phyloP scores from a whole-genome alignment of 1,140 invertebrate species.

The Aricia agestis region DNA sequence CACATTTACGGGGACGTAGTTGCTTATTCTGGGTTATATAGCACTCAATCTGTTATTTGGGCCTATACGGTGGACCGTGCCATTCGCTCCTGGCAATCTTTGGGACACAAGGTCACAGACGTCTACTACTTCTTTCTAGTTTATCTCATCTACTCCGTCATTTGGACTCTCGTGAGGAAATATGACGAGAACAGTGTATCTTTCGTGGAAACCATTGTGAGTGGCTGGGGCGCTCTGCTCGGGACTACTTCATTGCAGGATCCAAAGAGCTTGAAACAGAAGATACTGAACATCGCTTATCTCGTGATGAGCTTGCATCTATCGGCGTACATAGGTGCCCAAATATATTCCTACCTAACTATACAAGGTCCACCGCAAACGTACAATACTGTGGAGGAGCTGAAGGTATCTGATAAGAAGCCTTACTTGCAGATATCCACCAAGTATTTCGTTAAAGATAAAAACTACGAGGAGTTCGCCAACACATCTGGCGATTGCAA shows the following conservation, averaged over 20 bases:
- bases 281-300: slow-evolving; percentile 46
- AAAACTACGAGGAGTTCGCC: slow-evolving; percentile 41
- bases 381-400: slow-evolving; percentile 44
- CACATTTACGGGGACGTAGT: slow-evolving; percentile 49
- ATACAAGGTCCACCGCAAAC: slow-evolving; percentile 35
- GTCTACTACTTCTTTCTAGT: slow-evolving; percentile 53
- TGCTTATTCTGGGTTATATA: slow-evolving; percentile 54
- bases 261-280: slow-evolving; percentile 46
- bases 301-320: slow-evolving; percentile 48
- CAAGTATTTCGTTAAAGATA: slow-evolving; percentile 51
- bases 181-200: slow-evolving; percentile 40
- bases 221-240: slow-evolving; percentile 50
- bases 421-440: slow-evolving; percentile 35
- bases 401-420: slow-evolving; percentile 41
- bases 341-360: slow-evolving; percentile 20
- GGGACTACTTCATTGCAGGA: slow-evolving; percentile 43
- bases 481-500: slow-evolving; percentile 45
- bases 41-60: slow-evolving; percentile 48
- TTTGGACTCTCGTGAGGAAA: slow-evolving; percentile 41
- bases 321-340: slow-evolving; percentile 47
- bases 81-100: slow-evolving; percentile 45
- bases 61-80: slow-evolving; percentile 48
- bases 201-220: slow-evolving; percentile 38
- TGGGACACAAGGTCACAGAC: slow-evolving; percentile 41
- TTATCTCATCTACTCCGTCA: slow-evolving; percentile 40